phyloP scores from a whole-genome alignment of 2,113 vertebrate genomes.

The Stegostoma tigrinum region DNA sequence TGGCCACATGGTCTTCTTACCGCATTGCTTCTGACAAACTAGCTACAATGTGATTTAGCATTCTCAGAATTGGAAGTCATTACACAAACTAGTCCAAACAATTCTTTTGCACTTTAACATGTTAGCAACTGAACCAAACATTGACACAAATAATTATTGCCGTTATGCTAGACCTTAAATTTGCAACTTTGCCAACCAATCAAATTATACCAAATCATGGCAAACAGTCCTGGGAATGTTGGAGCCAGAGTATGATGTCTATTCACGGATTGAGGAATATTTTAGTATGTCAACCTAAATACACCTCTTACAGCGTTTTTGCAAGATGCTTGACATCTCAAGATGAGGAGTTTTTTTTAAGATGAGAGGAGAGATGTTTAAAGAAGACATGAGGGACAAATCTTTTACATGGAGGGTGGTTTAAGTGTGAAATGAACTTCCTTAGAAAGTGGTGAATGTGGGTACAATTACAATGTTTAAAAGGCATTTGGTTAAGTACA shows the following conservation, averaged over 20 bases:
- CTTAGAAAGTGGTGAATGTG: too few species aligned
- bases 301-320: not conserved
- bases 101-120: not conserved
- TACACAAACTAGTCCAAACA: not conserved
- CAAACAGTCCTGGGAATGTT: not conserved
- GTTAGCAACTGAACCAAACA: not conserved
- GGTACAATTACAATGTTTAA: too few species aligned
- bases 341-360: too few species aligned
- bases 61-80: not conserved
- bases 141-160: not conserved
- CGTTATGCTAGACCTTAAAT: not conserved
- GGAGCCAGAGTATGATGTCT: not conserved
- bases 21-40: not conserved
- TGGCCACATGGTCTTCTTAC: not conserved
- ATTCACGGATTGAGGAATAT: not conserved
- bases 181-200: not conserved
- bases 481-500: too few species aligned
- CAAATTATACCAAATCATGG: not conserved
- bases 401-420: too few species aligned
- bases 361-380: too few species aligned
- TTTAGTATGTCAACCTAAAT: not conserved
- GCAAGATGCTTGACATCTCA: not conserved
- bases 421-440: too few species aligned
- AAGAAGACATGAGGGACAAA: too few species aligned
- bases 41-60: not conserved